These are phyloP conservation scores for Chelonoidis abingdonii DNA, from an alignment of 2,113 vertebrate genomes.

Conservation along the genomic window DNA sequence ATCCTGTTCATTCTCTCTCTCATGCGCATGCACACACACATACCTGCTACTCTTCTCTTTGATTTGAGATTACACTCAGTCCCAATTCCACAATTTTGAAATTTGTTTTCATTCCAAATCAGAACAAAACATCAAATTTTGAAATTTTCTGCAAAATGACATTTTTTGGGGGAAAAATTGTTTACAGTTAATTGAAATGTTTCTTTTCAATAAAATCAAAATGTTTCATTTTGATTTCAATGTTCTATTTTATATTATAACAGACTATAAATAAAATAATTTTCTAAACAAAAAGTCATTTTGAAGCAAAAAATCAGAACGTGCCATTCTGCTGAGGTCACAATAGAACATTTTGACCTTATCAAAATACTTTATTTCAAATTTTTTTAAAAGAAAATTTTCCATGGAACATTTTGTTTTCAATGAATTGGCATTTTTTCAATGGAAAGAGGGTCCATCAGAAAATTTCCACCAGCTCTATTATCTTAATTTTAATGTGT, in stretches of 20 bases:
- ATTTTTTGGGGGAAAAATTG: not conserved
- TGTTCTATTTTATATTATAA: not conserved
- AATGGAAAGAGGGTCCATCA: not conserved
- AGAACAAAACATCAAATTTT: not conserved
- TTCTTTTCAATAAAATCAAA: not conserved
- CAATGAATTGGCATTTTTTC: not conserved
- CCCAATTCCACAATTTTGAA: not conserved
- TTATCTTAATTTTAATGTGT: not conserved
- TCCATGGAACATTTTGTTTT: not conserved
- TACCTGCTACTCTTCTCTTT: not conserved
- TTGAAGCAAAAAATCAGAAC: not conserved
- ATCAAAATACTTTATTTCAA: not conserved
- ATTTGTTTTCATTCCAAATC: not conserved
- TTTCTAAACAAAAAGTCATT: not conserved
- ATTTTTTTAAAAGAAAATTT: not conserved
- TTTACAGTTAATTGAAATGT: not conserved
- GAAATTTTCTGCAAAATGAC: not conserved
- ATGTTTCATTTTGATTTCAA: not conserved
- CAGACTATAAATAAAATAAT: not conserved
- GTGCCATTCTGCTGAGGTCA: not conserved
- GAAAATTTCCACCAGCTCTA: not conserved
- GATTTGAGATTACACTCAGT: fast-evolving
- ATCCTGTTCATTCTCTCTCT: not conserved
- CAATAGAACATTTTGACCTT: not conserved
- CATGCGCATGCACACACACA: fast-evolving